These are phyloP conservation scores for Schrankia costaestrigalis DNA, from an alignment of 2,888 invertebrate genomes.

Conservation along the genomic window DNA sequence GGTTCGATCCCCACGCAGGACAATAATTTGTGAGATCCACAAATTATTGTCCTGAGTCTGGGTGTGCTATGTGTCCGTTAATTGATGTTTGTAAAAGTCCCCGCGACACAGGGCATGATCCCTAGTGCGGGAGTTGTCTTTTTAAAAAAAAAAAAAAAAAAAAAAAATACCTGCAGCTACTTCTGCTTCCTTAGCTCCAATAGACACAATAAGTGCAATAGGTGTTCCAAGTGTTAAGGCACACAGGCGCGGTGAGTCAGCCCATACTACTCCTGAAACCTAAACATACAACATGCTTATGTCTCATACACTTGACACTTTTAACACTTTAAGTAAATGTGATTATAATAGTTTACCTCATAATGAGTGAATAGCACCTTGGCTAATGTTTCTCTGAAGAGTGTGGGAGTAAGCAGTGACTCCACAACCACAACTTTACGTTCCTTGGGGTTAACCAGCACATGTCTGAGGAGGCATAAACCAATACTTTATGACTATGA, in stretches of 20 bases:
- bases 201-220: slow-evolving; percentile 90
- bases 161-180: slow-evolving; percentile 55
- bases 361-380: slow-evolving; percentile 95
- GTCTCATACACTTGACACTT: background rate
- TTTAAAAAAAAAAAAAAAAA: background rate
- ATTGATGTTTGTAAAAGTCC: background rate
- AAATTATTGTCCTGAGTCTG: too few relatives aligned
- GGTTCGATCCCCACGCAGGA: too few relatives aligned
- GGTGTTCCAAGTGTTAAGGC: slow-evolving; percentile 89
- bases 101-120: background rate
- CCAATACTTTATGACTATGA: background rate
- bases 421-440: slow-evolving; percentile 95
- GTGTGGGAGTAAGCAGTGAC: slow-evolving; percentile 91
- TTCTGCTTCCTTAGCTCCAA: slow-evolving; percentile 92
- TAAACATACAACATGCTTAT: slow-evolving; percentile 34
- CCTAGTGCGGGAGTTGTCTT: background rate
- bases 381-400: slow-evolving; percentile 92
- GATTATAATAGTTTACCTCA: slow-evolving; percentile 82
- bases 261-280: slow-evolving; percentile 87
- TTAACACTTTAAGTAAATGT: background rate
- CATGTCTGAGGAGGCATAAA: slow-evolving; percentile 88
- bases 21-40: too few relatives aligned
- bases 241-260: slow-evolving; percentile 92
- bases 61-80: too few relatives aligned
- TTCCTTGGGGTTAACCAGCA: slow-evolving; percentile 95